Evolutionary conservation across 2,888 invertebrate genomes (phyloP).

Genomic region (Incurvaria masculella): DNA sequence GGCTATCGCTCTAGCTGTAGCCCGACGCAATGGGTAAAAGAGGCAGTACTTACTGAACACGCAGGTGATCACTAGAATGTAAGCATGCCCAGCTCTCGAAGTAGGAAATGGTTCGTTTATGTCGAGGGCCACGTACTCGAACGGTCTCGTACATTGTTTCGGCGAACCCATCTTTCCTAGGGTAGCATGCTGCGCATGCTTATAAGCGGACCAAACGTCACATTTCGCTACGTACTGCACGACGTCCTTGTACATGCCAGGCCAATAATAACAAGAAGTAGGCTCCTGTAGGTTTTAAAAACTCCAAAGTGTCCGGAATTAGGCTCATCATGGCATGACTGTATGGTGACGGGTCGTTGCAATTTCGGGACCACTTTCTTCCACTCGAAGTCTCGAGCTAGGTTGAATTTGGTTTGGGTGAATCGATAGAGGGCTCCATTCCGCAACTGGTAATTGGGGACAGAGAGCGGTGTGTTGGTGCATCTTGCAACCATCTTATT

Average conservation of each 20-base stretch:
- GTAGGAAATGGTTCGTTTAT: background rate
- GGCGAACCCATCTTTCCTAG: constrained; percentile 17
- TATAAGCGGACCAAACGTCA: constrained; percentile 12
- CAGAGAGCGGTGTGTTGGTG: background rate
- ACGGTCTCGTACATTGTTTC: constrained; percentile 17
- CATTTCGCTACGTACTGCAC: constrained; percentile 11
- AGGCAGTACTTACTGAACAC: background rate
- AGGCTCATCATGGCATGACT: constrained; percentile 3
- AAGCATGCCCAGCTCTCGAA: background rate
- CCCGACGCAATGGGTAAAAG: background rate
- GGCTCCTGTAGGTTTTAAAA: constrained; percentile 19
- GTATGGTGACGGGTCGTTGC: background rate
- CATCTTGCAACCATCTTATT: background rate
- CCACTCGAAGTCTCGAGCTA: background rate
- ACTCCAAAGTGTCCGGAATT: constrained; percentile 17
- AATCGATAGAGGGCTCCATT: background rate
- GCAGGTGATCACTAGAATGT: background rate
- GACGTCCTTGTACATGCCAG: constrained; percentile 15
- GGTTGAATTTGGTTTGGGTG: background rate
- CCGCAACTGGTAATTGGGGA: background rate
- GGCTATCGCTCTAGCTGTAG: background rate
- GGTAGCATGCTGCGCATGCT: constrained; percentile 9
- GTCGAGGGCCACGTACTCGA: constrained; percentile 18
- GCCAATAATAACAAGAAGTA: constrained; percentile 15
- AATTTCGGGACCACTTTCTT: background rate